Conservation (phyloP, 2,113 vertebrate genomes). For the Pipra filicauda region DNA sequence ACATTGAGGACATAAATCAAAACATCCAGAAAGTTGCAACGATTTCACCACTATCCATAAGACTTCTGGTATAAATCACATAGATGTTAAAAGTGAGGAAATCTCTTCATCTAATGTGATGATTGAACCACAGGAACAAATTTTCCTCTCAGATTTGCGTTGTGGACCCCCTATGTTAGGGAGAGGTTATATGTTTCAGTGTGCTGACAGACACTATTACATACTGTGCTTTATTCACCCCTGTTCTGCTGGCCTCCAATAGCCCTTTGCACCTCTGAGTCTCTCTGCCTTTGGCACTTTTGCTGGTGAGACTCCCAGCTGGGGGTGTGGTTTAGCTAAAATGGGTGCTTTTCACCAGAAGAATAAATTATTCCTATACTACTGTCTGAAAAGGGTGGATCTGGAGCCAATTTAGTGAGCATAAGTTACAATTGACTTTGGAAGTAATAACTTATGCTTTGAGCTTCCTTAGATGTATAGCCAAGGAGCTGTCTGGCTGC, state of each 20-base stretch:
- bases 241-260: background rate
- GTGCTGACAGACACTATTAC: conserved; percentile 29
- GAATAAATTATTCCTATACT: conserved; percentile 63
- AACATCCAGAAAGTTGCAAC: background rate
- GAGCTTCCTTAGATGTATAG: conserved; percentile 28
- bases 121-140: conserved; percentile 26
- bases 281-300: conserved; percentile 37
- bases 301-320: conserved; percentile 24
- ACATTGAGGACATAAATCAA: background rate
- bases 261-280: background rate
- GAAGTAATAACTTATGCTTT: conserved; percentile 47
- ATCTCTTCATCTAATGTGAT: background rate
- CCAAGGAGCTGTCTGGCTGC: conserved; percentile 35
- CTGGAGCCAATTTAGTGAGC: conserved; percentile 65
- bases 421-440: conserved; percentile 57
- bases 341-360: conserved; percentile 59
- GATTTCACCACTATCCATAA: background rate
- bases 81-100: background rate
- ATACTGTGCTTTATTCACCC: background rate
- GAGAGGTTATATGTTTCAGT: background rate
- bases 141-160: background rate
- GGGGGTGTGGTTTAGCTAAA: conserved; percentile 40
- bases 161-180: conserved; percentile 18
- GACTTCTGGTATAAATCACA: conserved; percentile 17
- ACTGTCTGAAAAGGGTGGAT: conserved; percentile 42